Base-by-base conservation (phyloP, 35 echinoderm and acorn worm genomes). In the Ophioderma brevispina region DNA sequence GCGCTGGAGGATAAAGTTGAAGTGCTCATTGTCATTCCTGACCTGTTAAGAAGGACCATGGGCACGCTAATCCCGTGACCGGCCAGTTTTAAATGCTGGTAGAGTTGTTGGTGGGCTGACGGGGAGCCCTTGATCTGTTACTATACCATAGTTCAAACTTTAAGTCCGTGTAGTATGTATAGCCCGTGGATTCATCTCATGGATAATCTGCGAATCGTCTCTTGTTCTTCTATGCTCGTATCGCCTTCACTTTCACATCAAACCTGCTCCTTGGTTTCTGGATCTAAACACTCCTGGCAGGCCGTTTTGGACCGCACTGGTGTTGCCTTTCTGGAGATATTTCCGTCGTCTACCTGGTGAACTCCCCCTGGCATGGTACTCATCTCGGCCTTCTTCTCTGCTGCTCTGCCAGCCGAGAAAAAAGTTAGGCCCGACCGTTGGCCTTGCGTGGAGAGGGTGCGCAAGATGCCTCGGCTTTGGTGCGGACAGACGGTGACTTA, bases 181-280 rank as follows among this genome's bases (percentile, higher is more conserved):
- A 25, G 10, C 59, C n/a, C n/a, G n/a, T n/a, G n/a, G n/a, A n/a
- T n/a, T 70, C n/a, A 8, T 15, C 59, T 70, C 28, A 70, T 25
- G 15, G 59, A 70, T 25, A 70, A 25, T 25, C 59, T 70, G 2
- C 59, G 59, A 30, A 70, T 70, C 1, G 41, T 46, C 41, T 70
- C 17, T 70, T 70, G 17, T 70, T 70, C 10, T 92, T 89, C 75
- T 92, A 40, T 18, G 90, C 94, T 35, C 94, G 75, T 81, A 96
- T 96, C 31, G 59, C 85, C 41, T 83, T 89, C 0, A 96, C 94
- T 80, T 93, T 96, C 35, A 93, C 90, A 76, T 93, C 83, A 11
- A 96, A 81, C 31, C 91, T n/a, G 46, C 17, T 84, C 50, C 39
- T 96, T 96, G 32, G 94, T 96, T 46, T 91, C 94, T 0, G 87